Evolutionary conservation across 2,888 invertebrate species (phyloP).

Genomic region (Sicus ferrugineus): DNA sequence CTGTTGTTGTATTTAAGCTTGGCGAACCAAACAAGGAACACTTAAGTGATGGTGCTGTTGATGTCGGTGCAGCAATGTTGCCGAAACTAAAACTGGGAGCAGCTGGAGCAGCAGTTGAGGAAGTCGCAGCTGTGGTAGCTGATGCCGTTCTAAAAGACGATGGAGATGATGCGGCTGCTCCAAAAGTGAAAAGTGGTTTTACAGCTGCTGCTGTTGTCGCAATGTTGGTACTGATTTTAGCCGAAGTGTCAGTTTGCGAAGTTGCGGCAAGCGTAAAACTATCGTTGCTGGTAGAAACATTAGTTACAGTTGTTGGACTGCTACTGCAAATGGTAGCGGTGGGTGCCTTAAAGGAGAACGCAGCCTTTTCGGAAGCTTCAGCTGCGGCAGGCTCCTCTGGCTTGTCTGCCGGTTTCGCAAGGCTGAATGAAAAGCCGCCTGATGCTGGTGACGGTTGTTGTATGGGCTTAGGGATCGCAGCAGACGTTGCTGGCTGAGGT

Average conservation of each 20-base stretch:
- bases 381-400: slow-evolving; percentile 28
- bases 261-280: slow-evolving; percentile 29
- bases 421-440: slow-evolving; percentile 42
- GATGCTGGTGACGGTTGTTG: slow-evolving; percentile 38
- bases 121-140: slow-evolving; percentile 12
- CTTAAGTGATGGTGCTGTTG: slow-evolving; percentile 5
- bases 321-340: slow-evolving; percentile 19
- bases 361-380: slow-evolving; percentile 18
- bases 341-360: slow-evolving; percentile 41
- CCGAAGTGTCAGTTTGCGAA: slow-evolving; percentile 24
- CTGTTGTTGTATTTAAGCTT: slow-evolving; percentile 33
- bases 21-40: slow-evolving; percentile 8
- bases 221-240: slow-evolving; percentile 31
- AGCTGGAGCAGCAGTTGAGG: slow-evolving; percentile 23
- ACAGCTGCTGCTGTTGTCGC: slow-evolving; percentile 37
- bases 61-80: slow-evolving; percentile 23
- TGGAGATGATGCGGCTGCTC: slow-evolving; percentile 14
- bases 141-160: slow-evolving; percentile 15
- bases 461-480: slow-evolving; percentile 31
- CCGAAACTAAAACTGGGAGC: slow-evolving; percentile 22
- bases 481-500: slow-evolving; percentile 28
- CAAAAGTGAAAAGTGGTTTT: slow-evolving; percentile 46
- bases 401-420: slow-evolving; percentile 22
- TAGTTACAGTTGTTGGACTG: slow-evolving; percentile 14
- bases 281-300: not conserved